Percentiles rank a stretch among this genome's conserved stretches.
Conservation (phyloP, 2,797 vertebrate species). For the Acipenser transmontanus region DNA sequence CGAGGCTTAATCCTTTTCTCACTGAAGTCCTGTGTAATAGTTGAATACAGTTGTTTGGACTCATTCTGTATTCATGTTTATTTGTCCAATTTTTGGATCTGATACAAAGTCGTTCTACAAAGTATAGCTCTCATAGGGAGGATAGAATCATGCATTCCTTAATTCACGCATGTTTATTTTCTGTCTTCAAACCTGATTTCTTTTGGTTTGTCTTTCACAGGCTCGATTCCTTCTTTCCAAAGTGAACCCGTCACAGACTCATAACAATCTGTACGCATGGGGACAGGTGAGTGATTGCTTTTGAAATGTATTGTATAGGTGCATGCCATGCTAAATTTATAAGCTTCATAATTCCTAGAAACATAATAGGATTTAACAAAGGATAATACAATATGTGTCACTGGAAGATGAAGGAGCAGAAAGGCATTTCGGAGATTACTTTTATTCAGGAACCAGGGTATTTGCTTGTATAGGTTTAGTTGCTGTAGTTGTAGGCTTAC, state of each 20-base stretch:
- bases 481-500: too few relatives aligned
- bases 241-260: constrained; percentile 96
- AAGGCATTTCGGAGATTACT: too few relatives aligned
- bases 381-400: not conserved
- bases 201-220: constrained; percentile 46
- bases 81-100: not conserved
- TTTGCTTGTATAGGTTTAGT: too few relatives aligned
- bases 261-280: constrained; percentile 93
- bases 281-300: constrained; percentile 74
- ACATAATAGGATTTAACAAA: not conserved
- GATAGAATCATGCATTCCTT: not conserved
- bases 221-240: constrained; percentile 94
- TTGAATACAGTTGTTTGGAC: not conserved
- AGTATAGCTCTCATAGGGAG: not conserved
- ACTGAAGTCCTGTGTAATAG: not conserved
- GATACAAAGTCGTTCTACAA: not conserved
- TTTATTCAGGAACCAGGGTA: too few relatives aligned
- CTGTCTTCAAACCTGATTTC: not conserved
- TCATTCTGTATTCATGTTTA: not conserved
- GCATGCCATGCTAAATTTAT: not conserved
- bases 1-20: too few relatives aligned
- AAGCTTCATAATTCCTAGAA: not conserved
- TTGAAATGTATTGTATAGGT: not conserved
- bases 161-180: not conserved
- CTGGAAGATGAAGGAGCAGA: not conserved